These are phyloP conservation scores for Perca schrenkii DNA, from an alignment of 2,113 vertebrate species.

Conservation along the genomic window DNA sequence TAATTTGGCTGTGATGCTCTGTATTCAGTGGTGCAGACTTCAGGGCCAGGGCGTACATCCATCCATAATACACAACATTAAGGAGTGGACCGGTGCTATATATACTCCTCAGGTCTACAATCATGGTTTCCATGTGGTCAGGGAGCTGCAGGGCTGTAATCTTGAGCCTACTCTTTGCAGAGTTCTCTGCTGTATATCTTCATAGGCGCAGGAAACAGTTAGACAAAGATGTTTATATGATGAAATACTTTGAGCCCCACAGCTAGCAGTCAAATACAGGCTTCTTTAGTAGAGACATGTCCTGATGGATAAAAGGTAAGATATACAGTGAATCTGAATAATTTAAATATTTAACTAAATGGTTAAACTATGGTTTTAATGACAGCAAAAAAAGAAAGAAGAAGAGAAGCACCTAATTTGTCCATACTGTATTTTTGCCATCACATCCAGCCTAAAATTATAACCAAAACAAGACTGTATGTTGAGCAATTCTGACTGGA, in stretches of 20 bases:
- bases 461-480: neutral
- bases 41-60: conserved; percentile 59
- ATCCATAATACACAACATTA: conserved; percentile 65
- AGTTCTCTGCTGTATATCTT: conserved; percentile 51
- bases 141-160: conserved; percentile 77
- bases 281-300: conserved; percentile 17
- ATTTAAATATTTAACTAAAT: conserved; percentile 13
- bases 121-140: conserved; percentile 80
- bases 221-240: conserved; percentile 57
- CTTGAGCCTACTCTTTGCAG: conserved; percentile 51
- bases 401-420: neutral
- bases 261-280: neutral
- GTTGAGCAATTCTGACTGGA: neutral
- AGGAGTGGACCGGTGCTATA: conserved; percentile 79
- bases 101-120: conserved; percentile 81
- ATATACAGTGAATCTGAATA: conserved; percentile 9
- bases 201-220: conserved; percentile 50
- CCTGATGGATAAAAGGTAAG: conserved; percentile 11
- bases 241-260: conserved; percentile 46
- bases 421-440: neutral
- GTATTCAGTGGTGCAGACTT: conserved; percentile 51
- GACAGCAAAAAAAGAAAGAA: neutral
- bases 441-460: neutral
- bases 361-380: neutral
- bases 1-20: conserved; percentile 68